Evolutionary conservation across 2,113 vertebrate genomes (phyloP).

Genomic region (Stegastes partitus): DNA sequence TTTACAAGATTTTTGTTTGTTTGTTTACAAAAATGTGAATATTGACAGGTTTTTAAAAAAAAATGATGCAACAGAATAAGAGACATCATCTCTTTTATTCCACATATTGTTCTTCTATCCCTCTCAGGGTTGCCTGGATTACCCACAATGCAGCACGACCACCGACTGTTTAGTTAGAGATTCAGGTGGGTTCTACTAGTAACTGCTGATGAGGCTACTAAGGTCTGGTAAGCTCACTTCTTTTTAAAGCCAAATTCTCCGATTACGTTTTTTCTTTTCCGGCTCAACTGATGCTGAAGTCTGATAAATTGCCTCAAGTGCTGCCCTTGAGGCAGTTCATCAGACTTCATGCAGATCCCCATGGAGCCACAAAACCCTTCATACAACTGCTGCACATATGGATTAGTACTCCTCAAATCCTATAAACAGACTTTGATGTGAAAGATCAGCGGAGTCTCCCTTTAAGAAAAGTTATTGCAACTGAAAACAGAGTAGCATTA

Average conservation of each 20-base stretch:
- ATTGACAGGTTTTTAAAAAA: not conserved
- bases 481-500: not conserved
- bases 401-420: not conserved
- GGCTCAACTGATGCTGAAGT: not conserved
- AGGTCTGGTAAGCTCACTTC: not conserved
- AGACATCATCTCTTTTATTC: not conserved
- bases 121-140: not conserved
- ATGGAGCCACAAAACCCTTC: not conserved
- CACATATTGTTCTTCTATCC: not conserved
- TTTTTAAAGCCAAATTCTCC: not conserved
- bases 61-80: not conserved
- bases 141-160: not conserved
- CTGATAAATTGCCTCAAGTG: constrained; percentile 15
- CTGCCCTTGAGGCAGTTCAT: constrained; percentile 8
- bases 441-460: not conserved
- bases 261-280: not conserved
- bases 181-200: not conserved
- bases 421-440: constrained; percentile 14
- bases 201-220: not conserved
- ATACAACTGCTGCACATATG: constrained; percentile 13
- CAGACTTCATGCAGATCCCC: constrained; percentile 1
- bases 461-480: not conserved
- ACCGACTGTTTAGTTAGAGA: not conserved
- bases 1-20: no score
- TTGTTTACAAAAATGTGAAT: no score